Conservation (phyloP, 1,140 invertebrate genomes). For the Apolygus lucorum region DNA sequence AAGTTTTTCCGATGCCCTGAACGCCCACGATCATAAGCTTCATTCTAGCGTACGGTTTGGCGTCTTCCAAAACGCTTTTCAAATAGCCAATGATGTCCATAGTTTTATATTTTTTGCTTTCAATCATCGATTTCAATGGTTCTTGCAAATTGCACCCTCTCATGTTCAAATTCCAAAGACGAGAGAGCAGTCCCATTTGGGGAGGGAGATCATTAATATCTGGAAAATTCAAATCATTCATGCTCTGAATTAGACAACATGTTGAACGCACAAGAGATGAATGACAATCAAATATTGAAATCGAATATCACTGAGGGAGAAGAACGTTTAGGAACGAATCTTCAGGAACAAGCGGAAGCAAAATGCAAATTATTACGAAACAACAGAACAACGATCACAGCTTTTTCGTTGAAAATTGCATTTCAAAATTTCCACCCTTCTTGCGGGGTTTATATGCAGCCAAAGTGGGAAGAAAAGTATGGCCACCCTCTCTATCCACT, state of each 20-base stretch:
- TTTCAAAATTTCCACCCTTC: no score
- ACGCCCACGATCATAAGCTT: conserved; percentile 97
- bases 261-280: conserved; percentile 12
- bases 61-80: conserved; percentile 81
- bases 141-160: conserved; percentile 80
- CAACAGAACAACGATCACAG: no score
- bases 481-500: no score
- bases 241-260: no score
- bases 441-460: no score
- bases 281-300: no score
- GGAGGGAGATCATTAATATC: conserved; percentile 81
- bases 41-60: conserved; percentile 88
- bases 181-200: conserved; percentile 85
- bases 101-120: conserved; percentile 87
- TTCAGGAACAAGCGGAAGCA: no score
- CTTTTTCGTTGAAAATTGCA: no score
- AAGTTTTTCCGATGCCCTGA: conserved; percentile 90
- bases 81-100: conserved; percentile 95
- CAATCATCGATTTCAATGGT: conserved; percentile 85
- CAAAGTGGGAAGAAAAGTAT: no score
- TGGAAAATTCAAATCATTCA: conserved; percentile 34
- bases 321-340: no score
- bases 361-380: no score
- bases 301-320: conserved; percentile 23
- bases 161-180: conserved; percentile 93